These are phyloP conservation scores for Sweltsa coloradensis DNA, from an alignment of 1,140 invertebrate species.

Conservation along the genomic window DNA sequence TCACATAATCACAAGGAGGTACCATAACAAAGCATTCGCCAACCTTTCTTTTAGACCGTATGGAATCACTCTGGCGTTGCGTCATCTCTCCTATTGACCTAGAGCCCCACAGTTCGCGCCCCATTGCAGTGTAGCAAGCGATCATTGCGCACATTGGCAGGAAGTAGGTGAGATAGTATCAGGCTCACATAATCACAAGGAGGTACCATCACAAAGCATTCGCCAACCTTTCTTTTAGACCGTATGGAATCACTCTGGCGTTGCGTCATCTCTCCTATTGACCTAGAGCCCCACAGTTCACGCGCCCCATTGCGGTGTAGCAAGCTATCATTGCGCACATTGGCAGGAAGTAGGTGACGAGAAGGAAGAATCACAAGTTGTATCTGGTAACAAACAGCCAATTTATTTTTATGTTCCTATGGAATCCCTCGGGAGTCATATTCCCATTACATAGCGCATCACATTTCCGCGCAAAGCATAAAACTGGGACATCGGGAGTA, in stretches of 20 bases:
- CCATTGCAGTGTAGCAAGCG: conserved; percentile 41
- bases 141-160: conserved; percentile 44
- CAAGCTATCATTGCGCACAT: conserved; percentile 42
- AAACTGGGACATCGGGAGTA: too few relatives aligned
- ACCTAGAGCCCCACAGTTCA: conserved; percentile 59
- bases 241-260: conserved; percentile 44
- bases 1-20: too few relatives aligned
- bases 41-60: conserved; percentile 5
- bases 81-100: conserved; percentile 81
- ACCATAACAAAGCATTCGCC: too few relatives aligned
- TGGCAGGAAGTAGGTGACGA: conserved; percentile 46
- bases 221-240: conserved; percentile 5
- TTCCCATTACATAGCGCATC: too few relatives aligned
- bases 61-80: conserved; percentile 51
- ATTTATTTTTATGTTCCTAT: too few relatives aligned
- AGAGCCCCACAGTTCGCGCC: conserved; percentile 54
- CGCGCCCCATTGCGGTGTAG: conserved; percentile 41
- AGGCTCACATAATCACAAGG: too few relatives aligned
- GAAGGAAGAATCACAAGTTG: too few relatives aligned
- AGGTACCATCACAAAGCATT: too few relatives aligned
- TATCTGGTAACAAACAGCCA: too few relatives aligned
- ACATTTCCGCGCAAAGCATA: too few relatives aligned
- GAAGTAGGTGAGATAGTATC: conserved; percentile 49
- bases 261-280: conserved; percentile 80
- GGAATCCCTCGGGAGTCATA: too few relatives aligned